These are phyloP conservation scores for Leontopithecus rosalia DNA, from an alignment of 2,797 vertebrate genomes.

Conservation along the genomic window DNA sequence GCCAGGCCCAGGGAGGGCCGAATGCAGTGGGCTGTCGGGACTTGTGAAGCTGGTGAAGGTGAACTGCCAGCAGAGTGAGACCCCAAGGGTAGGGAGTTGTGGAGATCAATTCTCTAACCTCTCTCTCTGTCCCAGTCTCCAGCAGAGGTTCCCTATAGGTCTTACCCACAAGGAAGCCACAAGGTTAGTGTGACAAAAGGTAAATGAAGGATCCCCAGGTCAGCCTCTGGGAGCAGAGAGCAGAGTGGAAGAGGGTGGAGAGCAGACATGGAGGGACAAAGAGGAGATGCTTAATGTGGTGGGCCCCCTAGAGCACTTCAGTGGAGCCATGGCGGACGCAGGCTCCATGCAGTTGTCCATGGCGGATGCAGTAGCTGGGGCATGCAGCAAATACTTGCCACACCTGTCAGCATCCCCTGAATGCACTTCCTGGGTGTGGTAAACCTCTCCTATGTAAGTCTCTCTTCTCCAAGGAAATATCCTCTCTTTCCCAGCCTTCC, in stretches of 20 bases:
- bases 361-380: neutral
- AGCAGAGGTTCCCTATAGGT: neutral
- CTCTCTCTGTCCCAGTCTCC: neutral
- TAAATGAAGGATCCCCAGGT: neutral
- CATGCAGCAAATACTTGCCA: fast-evolving
- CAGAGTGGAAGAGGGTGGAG: neutral
- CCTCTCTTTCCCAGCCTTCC: neutral
- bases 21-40: neutral
- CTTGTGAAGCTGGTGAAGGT: neutral
- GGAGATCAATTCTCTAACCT: neutral
- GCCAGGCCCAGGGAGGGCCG: neutral
- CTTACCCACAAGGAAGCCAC: neutral
- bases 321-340: neutral
- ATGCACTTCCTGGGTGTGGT: fast-evolving
- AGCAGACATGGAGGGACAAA: neutral
- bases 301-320: neutral
- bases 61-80: neutral
- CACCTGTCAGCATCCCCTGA: neutral
- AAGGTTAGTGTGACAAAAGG: neutral
- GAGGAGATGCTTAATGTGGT: neutral
- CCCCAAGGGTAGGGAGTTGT: too few relatives aligned
- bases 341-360: too few relatives aligned
- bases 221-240: neutral
- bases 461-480: neutral
- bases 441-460: neutral